Evolutionary conservation across 2,888 invertebrate species (phyloP), one percentile per base, ranked within the genome.

Genomic region (Dromius quadrimaculatus): DNA sequence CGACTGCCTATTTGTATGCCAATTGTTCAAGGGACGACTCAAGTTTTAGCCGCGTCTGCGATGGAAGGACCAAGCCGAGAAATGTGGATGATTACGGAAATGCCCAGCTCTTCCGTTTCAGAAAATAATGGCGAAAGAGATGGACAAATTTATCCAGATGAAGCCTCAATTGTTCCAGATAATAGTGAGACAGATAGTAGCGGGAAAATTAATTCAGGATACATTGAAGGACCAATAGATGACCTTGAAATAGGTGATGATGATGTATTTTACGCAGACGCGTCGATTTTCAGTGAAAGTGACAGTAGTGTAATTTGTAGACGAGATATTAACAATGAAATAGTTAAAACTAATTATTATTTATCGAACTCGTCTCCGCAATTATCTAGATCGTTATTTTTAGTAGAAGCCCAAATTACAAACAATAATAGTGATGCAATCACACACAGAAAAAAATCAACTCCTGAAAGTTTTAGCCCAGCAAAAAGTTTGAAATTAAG

Each of bases 41-140:
- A 82, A 1, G 80, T 84, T 5, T 83, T 83, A 1, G 79, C 82
- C 0, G 81, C 79, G 1, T 76, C 83, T n/a, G 81, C 82, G 9
- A 81, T 81, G 2, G 76, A 75, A 8, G 8, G 38, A 32, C 63
- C 73, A 3, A 74, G 75, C 11, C 79, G 81, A 2, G 81, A 84
- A 47, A 85, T 86, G 75, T 86, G 86, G 85, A 84, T 84, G 74
- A 85, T 86, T 54, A 78, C 83, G 19, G 86, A 86, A 79, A 82
- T 82, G 0, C 83, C 85, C 0, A 83, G 83, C 17, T 82, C 85
- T 0, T 83, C 83, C 19, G 79, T 78, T 0, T 80, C 80, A 0
- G 83, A 83, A 57, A 73, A 72, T 22, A 71, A 71, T 5, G 73
- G 73, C n/a, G 78, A 77, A 41, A 50, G 65, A 34, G 62, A 28